phyloP scores from a whole-genome alignment of 2,888 invertebrate genomes.

The Pteria penguin region DNA sequence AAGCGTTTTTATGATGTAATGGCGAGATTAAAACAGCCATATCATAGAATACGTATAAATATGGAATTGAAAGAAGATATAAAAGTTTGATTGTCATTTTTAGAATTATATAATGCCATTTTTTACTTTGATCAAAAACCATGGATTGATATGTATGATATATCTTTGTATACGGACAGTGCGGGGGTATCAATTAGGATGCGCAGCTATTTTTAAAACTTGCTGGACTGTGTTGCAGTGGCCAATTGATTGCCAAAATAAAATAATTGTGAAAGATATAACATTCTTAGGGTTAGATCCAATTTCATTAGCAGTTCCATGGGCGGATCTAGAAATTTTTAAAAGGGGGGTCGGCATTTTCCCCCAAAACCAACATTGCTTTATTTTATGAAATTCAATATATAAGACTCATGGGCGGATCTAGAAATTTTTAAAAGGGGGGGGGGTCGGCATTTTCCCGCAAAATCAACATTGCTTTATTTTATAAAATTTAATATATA shows the following conservation, averaged over 20 bases:
- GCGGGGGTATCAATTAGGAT: slow-evolving; percentile 5
- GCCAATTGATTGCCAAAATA: slow-evolving; percentile 12
- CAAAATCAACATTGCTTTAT: no score
- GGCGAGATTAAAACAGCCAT: neutral
- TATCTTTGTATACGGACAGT: slow-evolving; percentile 18
- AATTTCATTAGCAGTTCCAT: slow-evolving; percentile 3
- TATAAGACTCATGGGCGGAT: no score
- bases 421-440: no score
- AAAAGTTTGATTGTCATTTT: neutral
- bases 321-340: no score
- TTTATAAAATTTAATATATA: no score
- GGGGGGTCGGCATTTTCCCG: no score
- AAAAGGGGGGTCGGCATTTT: no score
- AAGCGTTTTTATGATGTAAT: neutral
- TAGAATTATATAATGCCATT: slow-evolving; percentile 10
- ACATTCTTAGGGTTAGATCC: slow-evolving; percentile 18
- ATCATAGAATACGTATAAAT: neutral
- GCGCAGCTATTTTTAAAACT: slow-evolving; percentile 15
- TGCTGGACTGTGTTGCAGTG: slow-evolving; percentile 12
- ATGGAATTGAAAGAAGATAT: slow-evolving; percentile 2
- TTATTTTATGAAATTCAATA: no score
- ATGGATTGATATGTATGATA: neutral
- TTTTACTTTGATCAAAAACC: neutral
- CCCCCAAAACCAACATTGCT: no score
- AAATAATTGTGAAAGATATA: slow-evolving; percentile 3